Evolutionary conservation across 2,797 vertebrate genomes (phyloP).

Genomic region (Sebastes matsubarae): DNA sequence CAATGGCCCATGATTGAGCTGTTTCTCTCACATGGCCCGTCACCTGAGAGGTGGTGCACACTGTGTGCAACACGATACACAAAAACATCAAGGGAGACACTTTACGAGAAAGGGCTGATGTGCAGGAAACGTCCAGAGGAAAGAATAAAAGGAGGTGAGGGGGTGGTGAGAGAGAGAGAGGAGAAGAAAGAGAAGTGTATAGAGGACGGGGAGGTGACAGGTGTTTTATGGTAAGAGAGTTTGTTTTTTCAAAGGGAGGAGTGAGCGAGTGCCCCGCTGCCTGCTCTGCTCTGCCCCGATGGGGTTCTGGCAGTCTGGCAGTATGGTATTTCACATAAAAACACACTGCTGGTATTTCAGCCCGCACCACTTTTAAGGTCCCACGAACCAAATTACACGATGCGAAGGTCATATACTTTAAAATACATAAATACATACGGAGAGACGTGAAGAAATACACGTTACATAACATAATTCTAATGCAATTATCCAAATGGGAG

Average conservation of each 20-base stretch:
- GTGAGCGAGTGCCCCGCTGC: slow-evolving; percentile 55
- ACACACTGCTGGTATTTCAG: slow-evolving; percentile 52
- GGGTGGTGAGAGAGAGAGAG: not conserved
- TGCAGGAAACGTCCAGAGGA: slow-evolving; percentile 28
- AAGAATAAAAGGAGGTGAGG: slow-evolving; percentile 1
- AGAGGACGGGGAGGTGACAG: slow-evolving; percentile 36
- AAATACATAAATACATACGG: slow-evolving; percentile 33
- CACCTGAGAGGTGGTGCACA: not conserved
- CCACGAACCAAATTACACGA: slow-evolving; percentile 40
- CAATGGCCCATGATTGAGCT: not conserved
- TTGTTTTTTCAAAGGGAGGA: slow-evolving; percentile 77
- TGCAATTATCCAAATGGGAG: slow-evolving; percentile 53
- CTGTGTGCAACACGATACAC: not conserved
- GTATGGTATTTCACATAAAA: slow-evolving; percentile 67
- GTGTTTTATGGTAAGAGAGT: slow-evolving; percentile 68
- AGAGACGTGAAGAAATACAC: slow-evolving; percentile 37
- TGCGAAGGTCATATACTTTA: slow-evolving; percentile 30
- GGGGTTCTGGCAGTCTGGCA: slow-evolving; percentile 51
- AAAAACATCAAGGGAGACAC: slow-evolving; percentile 18
- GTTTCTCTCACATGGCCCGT: not conserved
- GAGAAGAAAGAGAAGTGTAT: slow-evolving; percentile 13
- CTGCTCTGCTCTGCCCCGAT: slow-evolving; percentile 34
- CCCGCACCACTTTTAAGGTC: slow-evolving; percentile 49
- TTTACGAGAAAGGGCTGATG: slow-evolving; percentile 26
- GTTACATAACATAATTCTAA: slow-evolving; percentile 52